Percentiles rank a stretch among this genome's conserved stretches.
Evolutionary conservation across 1,140 invertebrate species (phyloP).

Genomic region (Drosophila pseudoobscura): DNA sequence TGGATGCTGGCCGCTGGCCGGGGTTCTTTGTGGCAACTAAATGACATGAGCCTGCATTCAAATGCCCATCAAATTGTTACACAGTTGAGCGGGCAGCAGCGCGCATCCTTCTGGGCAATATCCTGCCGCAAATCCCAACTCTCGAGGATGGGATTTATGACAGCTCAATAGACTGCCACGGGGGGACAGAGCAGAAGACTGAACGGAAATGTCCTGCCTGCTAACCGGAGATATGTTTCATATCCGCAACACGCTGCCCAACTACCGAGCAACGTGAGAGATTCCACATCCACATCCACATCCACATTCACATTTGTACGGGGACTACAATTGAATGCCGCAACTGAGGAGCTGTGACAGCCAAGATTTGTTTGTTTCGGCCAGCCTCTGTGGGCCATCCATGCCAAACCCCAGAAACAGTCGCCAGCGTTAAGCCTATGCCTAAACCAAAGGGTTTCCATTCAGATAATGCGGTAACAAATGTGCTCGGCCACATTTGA

Average conservation of each 20-base stretch:
- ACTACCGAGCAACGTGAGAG: constrained; percentile 37
- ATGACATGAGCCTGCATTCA: constrained; percentile 72
- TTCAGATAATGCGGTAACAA: constrained; percentile 28
- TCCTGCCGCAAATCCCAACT: constrained; percentile 66
- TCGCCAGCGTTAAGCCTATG: background rate
- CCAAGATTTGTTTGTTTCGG: constrained; percentile 70
- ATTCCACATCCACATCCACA: constrained; percentile 14
- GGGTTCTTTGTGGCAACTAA: constrained; percentile 43
- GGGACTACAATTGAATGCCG: constrained; percentile 52
- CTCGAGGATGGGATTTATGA: constrained; percentile 72
- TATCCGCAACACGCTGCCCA: constrained; percentile 70
- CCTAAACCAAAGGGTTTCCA: constrained; percentile 50
- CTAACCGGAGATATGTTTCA: constrained; percentile 82
- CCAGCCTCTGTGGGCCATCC: constrained; percentile 1
- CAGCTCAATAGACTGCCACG: constrained; percentile 51
- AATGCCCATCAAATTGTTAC: constrained; percentile 77
- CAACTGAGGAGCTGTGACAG: constrained; percentile 57
- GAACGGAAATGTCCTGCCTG: constrained; percentile 82
- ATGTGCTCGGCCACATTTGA: constrained; percentile 26
- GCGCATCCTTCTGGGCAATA: constrained; percentile 75
- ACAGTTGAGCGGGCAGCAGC: constrained; percentile 52
- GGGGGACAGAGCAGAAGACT: background rate
- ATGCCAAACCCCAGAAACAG: too few species aligned
- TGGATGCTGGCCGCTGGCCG: background rate
- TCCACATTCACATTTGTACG: constrained; percentile 6